Percentiles rank a stretch among this genome's conserved stretches.
These are phyloP conservation scores for Melanogrammus aeglefinus DNA, from an alignment of 2,797 vertebrate species.

Conservation along the genomic window DNA sequence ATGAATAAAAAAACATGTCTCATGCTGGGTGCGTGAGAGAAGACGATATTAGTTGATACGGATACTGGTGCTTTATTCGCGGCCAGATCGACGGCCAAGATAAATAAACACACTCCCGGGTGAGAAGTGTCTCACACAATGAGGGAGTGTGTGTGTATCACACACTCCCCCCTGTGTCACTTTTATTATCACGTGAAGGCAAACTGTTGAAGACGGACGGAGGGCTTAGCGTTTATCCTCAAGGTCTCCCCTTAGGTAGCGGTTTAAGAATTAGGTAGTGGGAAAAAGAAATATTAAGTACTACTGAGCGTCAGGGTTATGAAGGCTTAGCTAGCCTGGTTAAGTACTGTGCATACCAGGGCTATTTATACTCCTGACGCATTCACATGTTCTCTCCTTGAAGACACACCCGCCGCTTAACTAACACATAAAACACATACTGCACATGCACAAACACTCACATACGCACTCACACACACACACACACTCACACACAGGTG, in stretches of 20 bases:
- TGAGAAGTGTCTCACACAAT: conserved; percentile 37
- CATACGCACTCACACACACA: conserved; percentile 4
- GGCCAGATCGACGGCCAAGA: conserved; percentile 42
- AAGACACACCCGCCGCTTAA: neutral
- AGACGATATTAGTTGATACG: conserved; percentile 38
- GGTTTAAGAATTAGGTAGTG: neutral
- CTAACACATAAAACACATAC: neutral
- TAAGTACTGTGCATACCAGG: neutral
- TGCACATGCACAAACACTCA: conserved; percentile 22
- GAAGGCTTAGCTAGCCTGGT: neutral
- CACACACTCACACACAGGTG: conserved; percentile 16
- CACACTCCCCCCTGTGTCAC: neutral
- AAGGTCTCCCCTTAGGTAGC: neutral
- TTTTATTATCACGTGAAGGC: conserved; percentile 49
- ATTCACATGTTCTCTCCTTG: conserved; percentile 12
- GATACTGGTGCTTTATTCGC: conserved; percentile 30
- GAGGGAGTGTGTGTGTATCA: conserved; percentile 16
- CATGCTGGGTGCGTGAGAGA: conserved; percentile 66
- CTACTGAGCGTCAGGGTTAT: neutral
- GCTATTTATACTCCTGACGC: conserved; percentile 12
- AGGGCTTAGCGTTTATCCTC: neutral
- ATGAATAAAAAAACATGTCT: conserved; percentile 64
- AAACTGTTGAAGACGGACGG: conserved; percentile 32
- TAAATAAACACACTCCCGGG: conserved; percentile 57
- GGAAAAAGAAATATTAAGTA: neutral